phyloP scores from a whole-genome alignment of 2,113 vertebrate species.

The Donacobius atricapilla region DNA sequence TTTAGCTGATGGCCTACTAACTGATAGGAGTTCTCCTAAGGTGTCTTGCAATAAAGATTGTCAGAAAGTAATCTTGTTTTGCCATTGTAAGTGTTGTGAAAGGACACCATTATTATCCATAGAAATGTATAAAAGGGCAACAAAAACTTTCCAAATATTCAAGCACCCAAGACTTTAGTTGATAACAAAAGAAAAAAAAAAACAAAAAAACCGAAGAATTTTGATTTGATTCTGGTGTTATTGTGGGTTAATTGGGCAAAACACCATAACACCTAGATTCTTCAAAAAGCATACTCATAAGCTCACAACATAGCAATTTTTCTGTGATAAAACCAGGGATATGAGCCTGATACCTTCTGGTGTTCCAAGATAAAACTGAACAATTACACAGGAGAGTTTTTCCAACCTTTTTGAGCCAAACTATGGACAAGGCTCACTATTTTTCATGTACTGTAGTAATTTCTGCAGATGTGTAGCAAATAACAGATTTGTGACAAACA shows the following conservation, averaged over 20 bases:
- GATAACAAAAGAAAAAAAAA: background rate
- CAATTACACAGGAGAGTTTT: slow-evolving; percentile 28
- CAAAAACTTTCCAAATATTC: background rate
- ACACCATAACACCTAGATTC: background rate
- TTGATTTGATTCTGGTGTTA: background rate
- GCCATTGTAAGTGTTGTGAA: background rate
- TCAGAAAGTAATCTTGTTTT: background rate
- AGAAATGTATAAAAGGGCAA: background rate
- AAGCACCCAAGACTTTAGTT: background rate
- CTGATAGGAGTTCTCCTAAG: background rate
- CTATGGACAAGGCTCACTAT: background rate
- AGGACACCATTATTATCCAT: background rate
- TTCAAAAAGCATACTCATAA: slow-evolving; percentile 3
- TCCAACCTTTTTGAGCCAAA: background rate
- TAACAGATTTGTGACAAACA: slow-evolving; percentile 12
- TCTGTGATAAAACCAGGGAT: background rate
- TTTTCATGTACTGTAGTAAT: background rate
- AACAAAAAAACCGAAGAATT: background rate
- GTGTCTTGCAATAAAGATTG: background rate
- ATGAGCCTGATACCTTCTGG: slow-evolving; percentile 23
- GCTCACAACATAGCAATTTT: background rate
- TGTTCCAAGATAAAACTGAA: slow-evolving; percentile 21
- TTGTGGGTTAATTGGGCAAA: background rate
- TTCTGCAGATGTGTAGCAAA: background rate
- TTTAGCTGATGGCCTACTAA: background rate